Conservation (phyloP, 2,113 vertebrate species). For the Tamias sibiricus region DNA sequence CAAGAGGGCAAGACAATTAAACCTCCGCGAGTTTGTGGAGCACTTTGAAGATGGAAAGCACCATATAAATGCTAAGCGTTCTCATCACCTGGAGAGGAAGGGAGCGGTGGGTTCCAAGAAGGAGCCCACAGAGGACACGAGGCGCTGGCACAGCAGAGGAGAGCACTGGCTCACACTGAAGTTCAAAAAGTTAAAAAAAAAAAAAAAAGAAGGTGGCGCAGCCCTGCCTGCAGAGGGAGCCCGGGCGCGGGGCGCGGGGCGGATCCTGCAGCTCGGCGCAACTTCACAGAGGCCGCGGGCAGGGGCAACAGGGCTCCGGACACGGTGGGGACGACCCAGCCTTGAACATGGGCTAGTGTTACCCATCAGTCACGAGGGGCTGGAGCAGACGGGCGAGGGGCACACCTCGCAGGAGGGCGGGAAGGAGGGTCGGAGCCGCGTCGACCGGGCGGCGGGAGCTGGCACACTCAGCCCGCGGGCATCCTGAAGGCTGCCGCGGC, state of each 20-base stretch:
- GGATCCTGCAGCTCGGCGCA: neutral
- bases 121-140: neutral
- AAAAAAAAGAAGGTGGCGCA: neutral
- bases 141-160: neutral
- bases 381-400: too few species aligned
- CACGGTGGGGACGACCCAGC: too few species aligned
- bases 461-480: rapidly evolving
- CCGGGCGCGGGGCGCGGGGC: neutral
- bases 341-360: too few species aligned
- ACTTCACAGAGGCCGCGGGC: neutral
- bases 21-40: neutral
- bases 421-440: neutral
- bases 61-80: conserved; percentile 53
- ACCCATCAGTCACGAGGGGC: too few species aligned
- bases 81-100: neutral
- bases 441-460: neutral
- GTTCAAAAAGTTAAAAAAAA: neutral
- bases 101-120: neutral
- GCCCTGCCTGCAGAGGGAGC: neutral
- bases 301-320: too few species aligned
- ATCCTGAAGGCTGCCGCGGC: rapidly evolving
- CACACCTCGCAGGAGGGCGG: neutral
- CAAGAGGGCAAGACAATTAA: conserved; percentile 59
- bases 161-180: neutral
- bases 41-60: conserved; percentile 48